Evolutionary conservation across 1,140 invertebrate species (phyloP).

Genomic region (Oryzaephilus surinamensis): DNA sequence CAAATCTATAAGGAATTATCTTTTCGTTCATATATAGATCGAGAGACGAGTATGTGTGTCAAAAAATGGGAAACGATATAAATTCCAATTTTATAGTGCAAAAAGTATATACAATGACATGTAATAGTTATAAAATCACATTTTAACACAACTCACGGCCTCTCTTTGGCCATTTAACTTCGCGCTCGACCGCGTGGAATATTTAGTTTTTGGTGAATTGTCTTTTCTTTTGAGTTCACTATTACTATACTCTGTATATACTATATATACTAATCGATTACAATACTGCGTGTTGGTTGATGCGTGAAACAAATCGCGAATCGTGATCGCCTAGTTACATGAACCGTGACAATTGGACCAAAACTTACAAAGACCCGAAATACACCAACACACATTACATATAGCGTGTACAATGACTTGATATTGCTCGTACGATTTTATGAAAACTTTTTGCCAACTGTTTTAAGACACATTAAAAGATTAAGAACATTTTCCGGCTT

Average conservation of each 20-base stretch:
- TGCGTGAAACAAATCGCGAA: conserved; percentile 21
- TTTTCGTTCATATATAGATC: no score
- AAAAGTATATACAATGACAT: conserved; percentile 29
- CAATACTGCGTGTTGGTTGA: conserved; percentile 14
- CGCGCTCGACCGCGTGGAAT: conserved; percentile 19
- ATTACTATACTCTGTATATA: no score
- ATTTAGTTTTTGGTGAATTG: conserved; percentile 19
- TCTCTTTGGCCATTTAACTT: conserved; percentile 19
- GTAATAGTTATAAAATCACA: conserved; percentile 16
- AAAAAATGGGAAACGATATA: no score
- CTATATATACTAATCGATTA: conserved; percentile 18
- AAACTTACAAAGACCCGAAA: conserved; percentile 9
- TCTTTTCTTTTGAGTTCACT: conserved; percentile 11
- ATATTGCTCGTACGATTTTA: no score
- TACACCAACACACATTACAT: no score
- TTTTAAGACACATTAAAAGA: no score
- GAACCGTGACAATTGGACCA: conserved; percentile 12
- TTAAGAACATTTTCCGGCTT: no score
- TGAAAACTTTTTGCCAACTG: no score
- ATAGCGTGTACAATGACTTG: no score
- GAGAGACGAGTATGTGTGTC: no score
- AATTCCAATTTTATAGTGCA: conserved; percentile 5
- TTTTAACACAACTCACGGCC: conserved; percentile 16
- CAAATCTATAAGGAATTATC: no score
- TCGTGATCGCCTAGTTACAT: conserved; percentile 14